Percentiles rank a stretch among this genome's conserved stretches.
Evolutionary conservation across 2,888 invertebrate species (phyloP).

Genomic region (Amaurobius ferox): DNA sequence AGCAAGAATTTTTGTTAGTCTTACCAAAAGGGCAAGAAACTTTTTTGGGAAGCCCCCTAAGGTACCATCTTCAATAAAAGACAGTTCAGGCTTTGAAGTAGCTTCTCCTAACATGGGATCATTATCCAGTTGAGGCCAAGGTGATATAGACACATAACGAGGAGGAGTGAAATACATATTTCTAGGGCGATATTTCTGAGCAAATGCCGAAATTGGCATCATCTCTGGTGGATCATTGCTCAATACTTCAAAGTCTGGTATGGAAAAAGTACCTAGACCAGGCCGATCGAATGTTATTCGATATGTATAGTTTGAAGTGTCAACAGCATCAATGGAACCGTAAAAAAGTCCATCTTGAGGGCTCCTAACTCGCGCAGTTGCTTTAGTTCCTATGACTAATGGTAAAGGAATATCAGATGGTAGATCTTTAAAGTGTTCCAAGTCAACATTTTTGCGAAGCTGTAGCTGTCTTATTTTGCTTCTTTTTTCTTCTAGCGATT

Average conservation of each 20-base stretch:
- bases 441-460: constrained; percentile 86
- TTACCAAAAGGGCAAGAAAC: constrained; percentile 88
- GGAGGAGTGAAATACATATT: constrained; percentile 77
- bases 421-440: constrained; percentile 88
- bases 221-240: constrained; percentile 95
- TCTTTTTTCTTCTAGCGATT: constrained; percentile 91
- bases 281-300: constrained; percentile 94
- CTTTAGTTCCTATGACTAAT: constrained; percentile 95
- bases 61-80: constrained; percentile 80
- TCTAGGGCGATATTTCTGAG: constrained; percentile 80
- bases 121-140: constrained; percentile 76
- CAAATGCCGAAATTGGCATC: constrained; percentile 88
- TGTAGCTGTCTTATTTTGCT: constrained; percentile 94
- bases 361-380: constrained; percentile 88
- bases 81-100: constrained; percentile 73
- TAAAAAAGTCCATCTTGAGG: constrained; percentile 97
- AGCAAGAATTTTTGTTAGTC: constrained; percentile 89
- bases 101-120: constrained; percentile 78
- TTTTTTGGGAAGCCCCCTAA: constrained; percentile 90
- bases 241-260: constrained; percentile 96
- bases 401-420: constrained; percentile 96
- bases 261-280: constrained; percentile 95
- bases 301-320: constrained; percentile 95
- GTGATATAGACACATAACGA: constrained; percentile 76
- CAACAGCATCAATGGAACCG: constrained; percentile 95